These are phyloP conservation scores for Hyposoter dolosus DNA, from an alignment of 2,888 invertebrate species.

Conservation along the genomic window DNA sequence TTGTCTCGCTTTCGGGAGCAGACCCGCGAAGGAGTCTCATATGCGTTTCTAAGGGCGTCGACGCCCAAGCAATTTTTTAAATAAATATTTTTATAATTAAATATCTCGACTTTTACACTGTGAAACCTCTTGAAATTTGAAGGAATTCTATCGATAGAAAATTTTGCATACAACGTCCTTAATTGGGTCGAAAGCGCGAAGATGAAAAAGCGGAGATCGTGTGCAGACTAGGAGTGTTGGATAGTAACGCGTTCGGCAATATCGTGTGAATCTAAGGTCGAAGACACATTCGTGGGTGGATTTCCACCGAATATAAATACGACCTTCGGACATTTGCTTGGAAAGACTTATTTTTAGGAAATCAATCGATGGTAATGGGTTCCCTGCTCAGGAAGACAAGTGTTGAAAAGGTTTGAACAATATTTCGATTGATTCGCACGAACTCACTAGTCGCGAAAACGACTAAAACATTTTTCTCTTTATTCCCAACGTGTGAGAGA, in stretches of 20 bases:
- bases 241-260: background rate
- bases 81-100: too few species aligned
- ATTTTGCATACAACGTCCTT: too few species aligned
- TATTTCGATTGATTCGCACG: conserved; percentile 20
- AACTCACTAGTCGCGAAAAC: background rate
- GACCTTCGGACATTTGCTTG: background rate
- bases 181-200: too few species aligned
- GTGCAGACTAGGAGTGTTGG: background rate
- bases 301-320: background rate
- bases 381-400: conserved; percentile 7
- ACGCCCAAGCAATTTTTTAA: too few species aligned
- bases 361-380: background rate
- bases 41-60: too few species aligned
- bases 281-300: background rate
- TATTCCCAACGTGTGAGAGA: too few species aligned
- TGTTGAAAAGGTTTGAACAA: background rate
- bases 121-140: too few species aligned
- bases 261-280: background rate
- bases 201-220: background rate
- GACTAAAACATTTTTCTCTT: background rate
- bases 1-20: too few species aligned
- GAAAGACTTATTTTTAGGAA: background rate
- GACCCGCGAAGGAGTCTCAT: too few species aligned
- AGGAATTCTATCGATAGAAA: too few species aligned
- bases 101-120: too few species aligned